phyloP scores from a whole-genome alignment of 2,888 invertebrate genomes.

The Calliopum simillimum region DNA sequence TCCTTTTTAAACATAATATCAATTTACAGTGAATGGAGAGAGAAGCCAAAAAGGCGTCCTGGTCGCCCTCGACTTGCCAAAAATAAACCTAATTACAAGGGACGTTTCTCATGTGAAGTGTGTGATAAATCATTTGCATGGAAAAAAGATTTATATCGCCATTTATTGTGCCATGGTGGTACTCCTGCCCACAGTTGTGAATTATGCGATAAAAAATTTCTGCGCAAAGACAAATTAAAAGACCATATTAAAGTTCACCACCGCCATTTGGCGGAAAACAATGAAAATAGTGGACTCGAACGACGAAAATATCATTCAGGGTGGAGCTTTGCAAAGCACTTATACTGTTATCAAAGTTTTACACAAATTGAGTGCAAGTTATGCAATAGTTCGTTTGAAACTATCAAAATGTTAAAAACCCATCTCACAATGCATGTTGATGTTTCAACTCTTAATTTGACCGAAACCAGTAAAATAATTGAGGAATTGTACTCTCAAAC shows the following conservation, averaged over 20 bases:
- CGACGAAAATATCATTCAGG: constrained; percentile 44
- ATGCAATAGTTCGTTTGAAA: constrained; percentile 53
- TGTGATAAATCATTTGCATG: constrained; percentile 62
- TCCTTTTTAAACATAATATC: neutral
- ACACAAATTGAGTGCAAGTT: constrained; percentile 61
- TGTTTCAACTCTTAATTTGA: constrained; percentile 45
- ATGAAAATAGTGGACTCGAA: neutral
- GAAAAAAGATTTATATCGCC: constrained; percentile 61
- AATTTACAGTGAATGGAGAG: constrained; percentile 19
- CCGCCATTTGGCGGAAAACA: neutral
- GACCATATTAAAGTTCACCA: constrained; percentile 54
- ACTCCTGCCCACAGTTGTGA: constrained; percentile 51
- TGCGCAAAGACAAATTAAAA: constrained; percentile 58
- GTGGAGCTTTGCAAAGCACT: constrained; percentile 57
- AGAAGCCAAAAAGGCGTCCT: constrained; percentile 48
- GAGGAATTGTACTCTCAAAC: constrained; percentile 44
- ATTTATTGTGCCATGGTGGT: constrained; percentile 55
- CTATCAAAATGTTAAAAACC: constrained; percentile 51
- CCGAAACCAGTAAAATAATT: constrained; percentile 50
- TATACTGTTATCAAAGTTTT: constrained; percentile 54
- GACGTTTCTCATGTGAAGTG: constrained; percentile 56
- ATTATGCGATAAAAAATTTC: constrained; percentile 54
- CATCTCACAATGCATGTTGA: constrained; percentile 55
- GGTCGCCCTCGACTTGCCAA: constrained; percentile 49
- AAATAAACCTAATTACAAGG: constrained; percentile 42